Percentiles rank a stretch among this genome's conserved stretches.
Conservation (phyloP, 2,888 invertebrate genomes). For the Spatulosminthurus flaviceps region DNA sequence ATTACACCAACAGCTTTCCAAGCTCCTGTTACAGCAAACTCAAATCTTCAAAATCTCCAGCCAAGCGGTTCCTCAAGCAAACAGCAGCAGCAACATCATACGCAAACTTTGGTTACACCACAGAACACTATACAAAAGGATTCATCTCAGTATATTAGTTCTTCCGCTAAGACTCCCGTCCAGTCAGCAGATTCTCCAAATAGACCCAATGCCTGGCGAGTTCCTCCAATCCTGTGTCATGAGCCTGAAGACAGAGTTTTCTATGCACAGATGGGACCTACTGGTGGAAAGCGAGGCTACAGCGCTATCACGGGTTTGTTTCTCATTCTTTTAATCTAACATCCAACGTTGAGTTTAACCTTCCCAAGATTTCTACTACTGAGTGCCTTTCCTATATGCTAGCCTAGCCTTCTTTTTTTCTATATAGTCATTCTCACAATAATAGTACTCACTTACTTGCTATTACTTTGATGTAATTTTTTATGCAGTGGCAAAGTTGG, state of each 20-base stretch:
- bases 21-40: conserved; percentile 44
- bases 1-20: conserved; percentile 46
- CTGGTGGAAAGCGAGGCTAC: conserved; percentile 89
- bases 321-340: neutral
- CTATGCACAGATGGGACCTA: conserved; percentile 93
- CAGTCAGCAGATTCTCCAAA: conserved; percentile 47
- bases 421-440: no score
- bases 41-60: conserved; percentile 40
- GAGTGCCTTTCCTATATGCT: no score
- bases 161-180: neutral
- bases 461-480: no score
- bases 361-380: no score
- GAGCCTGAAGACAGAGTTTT: conserved; percentile 91
- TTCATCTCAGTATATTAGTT: neutral
- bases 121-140: neutral
- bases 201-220: conserved; percentile 75
- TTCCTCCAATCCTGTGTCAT: conserved; percentile 86
- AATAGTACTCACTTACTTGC: no score
- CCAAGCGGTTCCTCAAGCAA: conserved; percentile 48
- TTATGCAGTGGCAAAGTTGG: no score
- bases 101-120: conserved; percentile 41
- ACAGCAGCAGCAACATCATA: conserved; percentile 52
- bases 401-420: no score
- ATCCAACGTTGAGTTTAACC: neutral
- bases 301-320: conserved; percentile 73